A percentile compares a stretch with the other conserved stretches of the same genome.
These are phyloP conservation scores for Myanophis thanlyinensis DNA, from an alignment of 2,113 vertebrate species.

Conservation along the genomic window DNA sequence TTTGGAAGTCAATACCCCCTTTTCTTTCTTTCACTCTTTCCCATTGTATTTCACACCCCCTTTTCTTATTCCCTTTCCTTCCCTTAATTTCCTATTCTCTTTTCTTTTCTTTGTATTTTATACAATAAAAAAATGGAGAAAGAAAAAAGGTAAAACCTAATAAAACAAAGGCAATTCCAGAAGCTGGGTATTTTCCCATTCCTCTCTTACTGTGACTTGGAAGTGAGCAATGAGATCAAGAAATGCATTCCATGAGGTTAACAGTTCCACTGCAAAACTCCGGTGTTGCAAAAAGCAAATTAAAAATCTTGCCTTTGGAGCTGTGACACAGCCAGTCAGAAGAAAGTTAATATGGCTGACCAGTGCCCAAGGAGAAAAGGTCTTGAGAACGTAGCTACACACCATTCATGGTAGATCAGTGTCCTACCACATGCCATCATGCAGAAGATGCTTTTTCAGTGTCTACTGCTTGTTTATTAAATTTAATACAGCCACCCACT, in stretches of 20 bases:
- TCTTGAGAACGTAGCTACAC: background rate
- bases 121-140: too few relatives aligned
- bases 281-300: background rate
- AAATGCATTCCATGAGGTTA: background rate
- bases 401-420: background rate
- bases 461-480: background rate
- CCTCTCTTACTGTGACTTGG: background rate
- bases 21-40: too few relatives aligned
- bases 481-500: background rate
- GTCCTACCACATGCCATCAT: background rate
- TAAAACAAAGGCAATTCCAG: background rate
- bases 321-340: background rate
- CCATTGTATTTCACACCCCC: too few relatives aligned
- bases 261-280: background rate
- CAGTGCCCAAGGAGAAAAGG: background rate
- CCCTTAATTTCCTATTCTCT: too few relatives aligned
- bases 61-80: too few relatives aligned
- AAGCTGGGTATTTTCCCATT: background rate
- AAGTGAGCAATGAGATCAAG: background rate
- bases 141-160: too few relatives aligned
- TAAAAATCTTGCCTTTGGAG: background rate
- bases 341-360: background rate
- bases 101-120: too few relatives aligned
- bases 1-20: too few relatives aligned
- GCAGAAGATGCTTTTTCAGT: background rate